Evolutionary conservation across 2,797 vertebrate genomes (phyloP).

Genomic region (Sebastes glaucus): DNA sequence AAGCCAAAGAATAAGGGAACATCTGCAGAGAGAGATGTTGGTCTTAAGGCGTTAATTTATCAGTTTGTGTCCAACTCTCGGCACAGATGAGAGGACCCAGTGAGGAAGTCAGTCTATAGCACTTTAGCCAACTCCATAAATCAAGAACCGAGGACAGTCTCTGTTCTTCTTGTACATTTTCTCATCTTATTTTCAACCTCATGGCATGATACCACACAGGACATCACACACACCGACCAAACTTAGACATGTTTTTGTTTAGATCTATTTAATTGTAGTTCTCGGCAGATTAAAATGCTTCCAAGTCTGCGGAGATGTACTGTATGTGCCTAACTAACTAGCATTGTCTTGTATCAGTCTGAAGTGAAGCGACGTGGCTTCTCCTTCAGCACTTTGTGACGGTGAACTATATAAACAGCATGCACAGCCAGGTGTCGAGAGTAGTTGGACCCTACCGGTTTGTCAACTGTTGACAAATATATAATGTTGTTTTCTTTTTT

Average conservation of each 20-base stretch:
- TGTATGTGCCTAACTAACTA: slow-evolving; percentile 84
- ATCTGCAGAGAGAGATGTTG: slow-evolving; percentile 40
- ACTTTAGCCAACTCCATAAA: slow-evolving; percentile 78
- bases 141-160: slow-evolving; percentile 30
- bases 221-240: slow-evolving; percentile 47
- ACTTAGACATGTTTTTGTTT: slow-evolving; percentile 42
- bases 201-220: slow-evolving; percentile 49
- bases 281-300: slow-evolving; percentile 77
- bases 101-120: slow-evolving; percentile 71
- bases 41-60: slow-evolving; percentile 35
- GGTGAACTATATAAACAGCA: slow-evolving; percentile 70
- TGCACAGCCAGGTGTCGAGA: slow-evolving; percentile 62
- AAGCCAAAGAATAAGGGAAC: slow-evolving; percentile 80
- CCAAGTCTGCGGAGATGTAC: slow-evolving; percentile 80
- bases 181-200: slow-evolving; percentile 41
- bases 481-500: slow-evolving; percentile 20
- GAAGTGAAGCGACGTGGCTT: slow-evolving; percentile 48
- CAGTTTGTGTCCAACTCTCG: slow-evolving; percentile 43
- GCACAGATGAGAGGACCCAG: slow-evolving; percentile 20
- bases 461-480: slow-evolving; percentile 48
- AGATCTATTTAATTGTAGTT: slow-evolving; percentile 71
- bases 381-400: slow-evolving; percentile 60
- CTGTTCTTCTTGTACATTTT: slow-evolving; percentile 44
- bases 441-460: slow-evolving; percentile 41
- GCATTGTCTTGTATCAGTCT: slow-evolving; percentile 74